These are phyloP conservation scores for Xyrichtys novacula DNA, from an alignment of 2,797 vertebrate genomes.

Conservation along the genomic window DNA sequence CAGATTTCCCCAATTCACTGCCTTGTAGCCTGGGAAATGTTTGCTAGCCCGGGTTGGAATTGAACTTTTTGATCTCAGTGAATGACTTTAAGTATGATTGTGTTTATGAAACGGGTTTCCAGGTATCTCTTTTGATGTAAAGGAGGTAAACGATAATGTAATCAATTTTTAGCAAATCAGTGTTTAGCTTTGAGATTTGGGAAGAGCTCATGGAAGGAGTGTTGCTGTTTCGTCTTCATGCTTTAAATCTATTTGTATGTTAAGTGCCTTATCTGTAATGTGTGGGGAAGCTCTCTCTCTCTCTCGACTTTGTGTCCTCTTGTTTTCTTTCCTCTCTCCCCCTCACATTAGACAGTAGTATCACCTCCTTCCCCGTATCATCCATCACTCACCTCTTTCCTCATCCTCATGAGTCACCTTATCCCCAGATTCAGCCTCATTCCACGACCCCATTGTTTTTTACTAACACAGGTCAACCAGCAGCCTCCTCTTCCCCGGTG, in stretches of 20 bases:
- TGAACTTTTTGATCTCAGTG: conserved; percentile 44
- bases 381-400: conserved; percentile 23
- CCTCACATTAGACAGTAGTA: conserved; percentile 31
- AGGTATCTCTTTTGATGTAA: conserved; percentile 43
- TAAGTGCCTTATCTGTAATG: conserved; percentile 82
- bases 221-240: conserved; percentile 52
- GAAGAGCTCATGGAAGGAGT: conserved; percentile 35
- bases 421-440: conserved; percentile 50
- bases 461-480: conserved; percentile 75
- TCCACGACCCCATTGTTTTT: conserved; percentile 59
- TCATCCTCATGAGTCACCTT: conserved; percentile 28
- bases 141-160: conserved; percentile 19
- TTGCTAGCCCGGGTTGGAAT: conserved; percentile 32
- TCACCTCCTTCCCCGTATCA: conserved; percentile 24
- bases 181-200: conserved; percentile 29
- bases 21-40: conserved; percentile 48
- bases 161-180: conserved; percentile 26
- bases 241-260: conserved; percentile 67
- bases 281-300: conserved; percentile 57
- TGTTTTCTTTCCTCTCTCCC: conserved; percentile 55
- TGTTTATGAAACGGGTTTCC: conserved; percentile 67
- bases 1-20: conserved; percentile 54
- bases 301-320: conserved; percentile 52
- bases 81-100: conserved; percentile 67
- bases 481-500: conserved; percentile 58